Evolutionary conservation across 2,888 invertebrate species (phyloP).

Genomic region (Noctuana brunneofusca): DNA sequence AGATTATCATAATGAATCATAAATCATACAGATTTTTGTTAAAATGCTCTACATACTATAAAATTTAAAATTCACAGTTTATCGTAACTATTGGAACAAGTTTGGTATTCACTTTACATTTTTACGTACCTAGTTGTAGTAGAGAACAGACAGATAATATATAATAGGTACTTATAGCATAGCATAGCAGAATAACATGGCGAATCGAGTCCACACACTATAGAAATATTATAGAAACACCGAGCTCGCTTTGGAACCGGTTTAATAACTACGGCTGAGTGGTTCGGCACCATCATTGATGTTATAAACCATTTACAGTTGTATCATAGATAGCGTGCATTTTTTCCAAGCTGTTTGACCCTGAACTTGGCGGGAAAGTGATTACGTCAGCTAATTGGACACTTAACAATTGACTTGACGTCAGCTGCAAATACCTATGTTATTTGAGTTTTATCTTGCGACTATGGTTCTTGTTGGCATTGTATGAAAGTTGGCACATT

Average conservation of each 20-base stretch:
- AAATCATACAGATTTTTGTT: no score
- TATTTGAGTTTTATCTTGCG: neutral
- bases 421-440: neutral
- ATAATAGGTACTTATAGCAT: neutral
- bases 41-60: no score
- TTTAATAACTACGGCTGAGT: constrained; percentile 1
- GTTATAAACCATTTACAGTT: constrained; percentile 13
- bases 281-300: constrained; percentile 8
- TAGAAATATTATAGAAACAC: neutral
- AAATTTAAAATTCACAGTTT: no score
- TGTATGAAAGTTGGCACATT: neutral
- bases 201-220: neutral
- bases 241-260: neutral
- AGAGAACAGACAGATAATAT: no score
- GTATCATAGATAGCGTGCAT: constrained; percentile 16
- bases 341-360: constrained; percentile 17
- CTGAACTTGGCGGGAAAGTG: constrained; percentile 26
- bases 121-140: no score
- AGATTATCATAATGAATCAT: no score
- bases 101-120: no score
- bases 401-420: neutral
- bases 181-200: neutral
- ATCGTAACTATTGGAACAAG: no score
- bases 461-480: neutral
- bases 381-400: constrained; percentile 8